Evolutionary conservation across 2,888 invertebrate species (phyloP).

Genomic region (Sinotaia quadrata): DNA sequence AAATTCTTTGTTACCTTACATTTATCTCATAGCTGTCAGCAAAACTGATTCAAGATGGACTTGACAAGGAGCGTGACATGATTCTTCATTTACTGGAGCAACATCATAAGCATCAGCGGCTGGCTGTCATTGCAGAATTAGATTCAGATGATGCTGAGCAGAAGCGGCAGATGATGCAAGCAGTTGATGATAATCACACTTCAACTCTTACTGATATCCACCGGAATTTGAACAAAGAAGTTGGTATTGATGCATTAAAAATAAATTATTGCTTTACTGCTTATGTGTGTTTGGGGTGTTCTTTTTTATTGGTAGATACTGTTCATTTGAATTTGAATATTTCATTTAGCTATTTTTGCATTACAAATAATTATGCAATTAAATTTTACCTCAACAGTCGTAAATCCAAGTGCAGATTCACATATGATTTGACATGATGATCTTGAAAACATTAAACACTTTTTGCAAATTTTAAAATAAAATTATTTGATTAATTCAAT

Average conservation of each 20-base stretch:
- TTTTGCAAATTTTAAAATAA: too few relatives aligned
- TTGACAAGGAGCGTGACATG: constrained; percentile 60
- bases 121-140: constrained; percentile 58
- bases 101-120: constrained; percentile 57
- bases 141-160: constrained; percentile 64
- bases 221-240: constrained; percentile 46
- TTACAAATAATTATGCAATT: too few relatives aligned
- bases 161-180: constrained; percentile 48
- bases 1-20: too few relatives aligned
- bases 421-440: too few relatives aligned
- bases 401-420: too few relatives aligned
- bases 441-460: too few relatives aligned
- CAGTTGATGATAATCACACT: constrained; percentile 60
- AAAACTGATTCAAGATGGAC: constrained; percentile 61
- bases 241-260: constrained; percentile 12
- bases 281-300: neutral
- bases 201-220: constrained; percentile 42
- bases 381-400: too few relatives aligned
- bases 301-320: neutral
- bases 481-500: too few relatives aligned
- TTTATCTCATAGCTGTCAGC: constrained; percentile 67
- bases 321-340: neutral
- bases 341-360: too few relatives aligned
- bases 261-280: neutral
- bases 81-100: constrained; percentile 53